These are phyloP conservation scores for Nephrocerus scutellatus DNA, from an alignment of 2,888 invertebrate species.

Conservation along the genomic window DNA sequence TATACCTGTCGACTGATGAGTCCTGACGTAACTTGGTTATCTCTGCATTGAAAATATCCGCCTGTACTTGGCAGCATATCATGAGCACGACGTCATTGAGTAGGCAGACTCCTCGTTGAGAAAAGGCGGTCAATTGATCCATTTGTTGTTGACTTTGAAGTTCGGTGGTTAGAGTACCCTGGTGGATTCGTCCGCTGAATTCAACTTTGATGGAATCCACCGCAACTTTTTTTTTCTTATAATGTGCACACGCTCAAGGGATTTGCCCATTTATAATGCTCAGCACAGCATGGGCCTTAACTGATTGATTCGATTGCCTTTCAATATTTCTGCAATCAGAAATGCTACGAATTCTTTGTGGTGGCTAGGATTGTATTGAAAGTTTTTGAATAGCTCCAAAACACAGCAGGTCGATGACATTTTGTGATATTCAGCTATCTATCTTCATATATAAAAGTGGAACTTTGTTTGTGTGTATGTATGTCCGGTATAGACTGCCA, in stretches of 20 bases:
- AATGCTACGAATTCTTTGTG: too few species aligned
- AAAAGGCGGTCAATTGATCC: constrained; percentile 1
- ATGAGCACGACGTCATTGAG: not conserved
- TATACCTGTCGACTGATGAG: not conserved
- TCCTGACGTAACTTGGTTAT: not conserved
- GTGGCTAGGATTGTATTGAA: constrained; percentile 4
- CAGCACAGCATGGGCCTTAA: too few species aligned
- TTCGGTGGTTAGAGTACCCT: constrained; percentile 1
- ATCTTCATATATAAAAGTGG: too few species aligned
- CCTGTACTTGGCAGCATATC: constrained; percentile 1
- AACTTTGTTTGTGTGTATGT: too few species aligned
- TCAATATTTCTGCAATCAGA: too few species aligned
- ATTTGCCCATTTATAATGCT: too few species aligned
- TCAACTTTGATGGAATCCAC: constrained; percentile 8
- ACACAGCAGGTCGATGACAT: not conserved
- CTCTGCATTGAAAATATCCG: not conserved
- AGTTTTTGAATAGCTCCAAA: constrained; percentile 8
- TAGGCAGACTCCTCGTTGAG: not conserved
- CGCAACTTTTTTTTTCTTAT: too few species aligned
- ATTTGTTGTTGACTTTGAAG: constrained; percentile 3
- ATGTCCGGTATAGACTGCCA: too few species aligned
- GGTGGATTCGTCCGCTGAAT: constrained; percentile 8
- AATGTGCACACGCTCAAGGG: too few species aligned
- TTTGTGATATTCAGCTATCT: not conserved
- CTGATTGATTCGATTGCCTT: constrained; percentile 2